Conservation (phyloP, 2,113 vertebrate genomes). For the Notothenia rossii region DNA sequence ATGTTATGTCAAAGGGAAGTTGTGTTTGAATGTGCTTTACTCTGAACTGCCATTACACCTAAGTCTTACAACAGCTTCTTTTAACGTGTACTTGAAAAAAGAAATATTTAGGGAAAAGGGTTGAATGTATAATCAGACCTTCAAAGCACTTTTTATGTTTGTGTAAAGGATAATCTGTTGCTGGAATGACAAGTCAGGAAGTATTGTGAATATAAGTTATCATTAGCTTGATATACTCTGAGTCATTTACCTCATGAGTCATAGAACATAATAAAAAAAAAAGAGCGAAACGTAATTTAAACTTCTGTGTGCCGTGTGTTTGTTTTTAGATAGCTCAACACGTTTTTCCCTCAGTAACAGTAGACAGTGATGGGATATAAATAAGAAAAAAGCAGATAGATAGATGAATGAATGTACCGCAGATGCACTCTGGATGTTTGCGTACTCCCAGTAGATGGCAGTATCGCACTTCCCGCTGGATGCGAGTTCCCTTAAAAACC, state of each 20-base stretch:
- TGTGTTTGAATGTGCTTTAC: slow-evolving; percentile 9
- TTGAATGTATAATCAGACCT: slow-evolving; percentile 34
- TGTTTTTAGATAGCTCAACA: too few relatives aligned
- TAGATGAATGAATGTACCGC: not conserved
- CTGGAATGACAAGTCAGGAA: slow-evolving; percentile 43
- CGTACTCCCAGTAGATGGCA: slow-evolving; percentile 38
- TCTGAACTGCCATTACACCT: slow-evolving; percentile 33
- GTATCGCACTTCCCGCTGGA: not conserved
- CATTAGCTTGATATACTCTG: slow-evolving; percentile 23
- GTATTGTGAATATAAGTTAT: slow-evolving; percentile 39
- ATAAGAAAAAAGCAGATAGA: not conserved
- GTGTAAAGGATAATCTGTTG: slow-evolving; percentile 53
- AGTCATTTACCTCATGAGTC: slow-evolving; percentile 31
- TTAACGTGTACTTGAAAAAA: slow-evolving; percentile 40
- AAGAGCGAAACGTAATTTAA: not conserved
- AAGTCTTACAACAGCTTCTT: slow-evolving; percentile 23
- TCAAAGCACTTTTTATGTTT: slow-evolving; percentile 69
- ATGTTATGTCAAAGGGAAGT: not conserved
- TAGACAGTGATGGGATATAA: not conserved
- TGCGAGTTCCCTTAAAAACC: not conserved
- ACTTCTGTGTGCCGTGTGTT: not conserved
- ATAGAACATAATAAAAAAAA: slow-evolving; percentile 48
- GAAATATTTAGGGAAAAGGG: not conserved
- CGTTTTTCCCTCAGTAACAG: not conserved
- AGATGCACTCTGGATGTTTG: not conserved